Conservation (phyloP, 2,888 invertebrate species). For the Drosophila paranaensis region DNA sequence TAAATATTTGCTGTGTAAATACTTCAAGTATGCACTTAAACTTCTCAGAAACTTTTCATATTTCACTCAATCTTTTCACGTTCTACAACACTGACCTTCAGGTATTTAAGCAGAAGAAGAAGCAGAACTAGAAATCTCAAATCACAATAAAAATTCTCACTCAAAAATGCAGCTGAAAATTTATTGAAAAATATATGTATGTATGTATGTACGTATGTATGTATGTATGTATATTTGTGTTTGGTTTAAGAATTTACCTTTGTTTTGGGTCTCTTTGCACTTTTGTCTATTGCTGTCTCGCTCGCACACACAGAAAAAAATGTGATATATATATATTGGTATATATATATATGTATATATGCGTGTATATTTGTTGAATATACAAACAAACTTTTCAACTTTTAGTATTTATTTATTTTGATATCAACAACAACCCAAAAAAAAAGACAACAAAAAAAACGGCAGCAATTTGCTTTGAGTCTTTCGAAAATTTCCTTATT, state of each 20-base stretch:
- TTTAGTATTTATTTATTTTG: conserved; percentile 15
- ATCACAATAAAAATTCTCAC: not conserved
- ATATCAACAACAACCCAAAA: conserved; percentile 28
- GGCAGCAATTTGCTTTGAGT: conserved; percentile 12
- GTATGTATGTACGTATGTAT: too few species aligned
- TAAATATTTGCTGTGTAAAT: not conserved
- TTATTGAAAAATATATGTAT: conserved; percentile 3
- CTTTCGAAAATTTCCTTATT: conserved; percentile 9
- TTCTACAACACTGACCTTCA: conserved; percentile 43
- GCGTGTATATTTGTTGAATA: conserved; percentile 19
- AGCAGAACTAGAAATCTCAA: not conserved
- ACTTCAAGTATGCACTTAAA: not conserved
- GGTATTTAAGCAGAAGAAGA: not conserved
- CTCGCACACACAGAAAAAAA: conserved; percentile 20
- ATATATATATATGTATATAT: not conserved
- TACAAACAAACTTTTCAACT: conserved; percentile 22
- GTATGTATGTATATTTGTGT: not conserved
- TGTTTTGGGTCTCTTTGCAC: conserved; percentile 29
- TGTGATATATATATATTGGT: not conserved
- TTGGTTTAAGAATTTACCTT: conserved; percentile 44
- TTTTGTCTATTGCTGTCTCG: conserved; percentile 17
- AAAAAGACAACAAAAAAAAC: conserved; percentile 20
- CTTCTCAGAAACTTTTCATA: not conserved
- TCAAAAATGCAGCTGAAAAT: conserved; percentile 9
- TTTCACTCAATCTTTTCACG: conserved; percentile 3